Base-by-base conservation (phyloP, 1,140 invertebrate genomes). In the Thaumatotibia leucotreta region DNA sequence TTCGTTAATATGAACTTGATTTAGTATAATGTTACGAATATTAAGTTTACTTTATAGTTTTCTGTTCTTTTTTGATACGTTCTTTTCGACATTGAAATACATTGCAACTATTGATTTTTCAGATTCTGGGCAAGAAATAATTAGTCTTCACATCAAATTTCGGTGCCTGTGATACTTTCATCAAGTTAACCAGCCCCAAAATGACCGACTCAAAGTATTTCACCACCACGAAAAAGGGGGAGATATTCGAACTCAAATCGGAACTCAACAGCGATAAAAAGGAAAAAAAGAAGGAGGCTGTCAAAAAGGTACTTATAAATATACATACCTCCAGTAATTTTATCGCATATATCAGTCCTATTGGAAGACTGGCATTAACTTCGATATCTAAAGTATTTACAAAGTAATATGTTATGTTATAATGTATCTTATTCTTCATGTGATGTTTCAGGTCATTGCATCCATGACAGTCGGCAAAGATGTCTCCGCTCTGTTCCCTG, bases 141-240 rank as follows among this genome's bases (percentile, higher is more conserved):
- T 45, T 64, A 35, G 61, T 64, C 31, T 49, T 10, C n/a, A 27
- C 24, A 14, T 31, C n/a, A 14, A 58, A 58, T 27, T 24, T 24
- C 11, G 52, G 11, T 14, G 52, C 14, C 29, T 58, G 2, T 27
- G 27, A 9, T 54, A 27, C 9, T 24, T 54, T 2, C 4, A 27
- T 58, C 8, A 58, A 1, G 11, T 29, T 14, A 14, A 50, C 45
- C 33, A 22, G 27, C 45, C 45, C 62, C 70, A 92, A 92, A 80
- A 99, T 99, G 98, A 99, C 99, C 49, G 99, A 99, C 92, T 99
- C 99, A 49, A 99, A 99, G 89, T 99, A 99, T 92, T 99, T 99
- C 85, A 99, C 98, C 5, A 99, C 99, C 68, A 99, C 98, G 66
- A 99, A 99, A 91, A 99, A 99, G 91, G 99, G 98, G 79, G 98